Evolutionary conservation across 2,797 vertebrate species (phyloP).

Genomic region (Manis crassicaudata): DNA sequence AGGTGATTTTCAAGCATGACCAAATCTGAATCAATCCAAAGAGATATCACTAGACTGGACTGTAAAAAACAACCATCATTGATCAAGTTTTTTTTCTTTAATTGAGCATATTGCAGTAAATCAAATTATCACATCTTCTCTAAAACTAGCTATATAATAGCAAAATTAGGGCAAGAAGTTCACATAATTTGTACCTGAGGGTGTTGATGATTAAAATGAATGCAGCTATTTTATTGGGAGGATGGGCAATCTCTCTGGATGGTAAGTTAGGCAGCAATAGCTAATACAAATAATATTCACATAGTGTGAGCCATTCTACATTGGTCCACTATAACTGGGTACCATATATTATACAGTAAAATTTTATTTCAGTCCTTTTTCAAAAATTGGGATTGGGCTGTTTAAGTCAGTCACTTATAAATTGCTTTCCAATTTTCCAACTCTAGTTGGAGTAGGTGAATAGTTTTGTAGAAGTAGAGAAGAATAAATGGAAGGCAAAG

Average conservation of each 20-base stretch:
- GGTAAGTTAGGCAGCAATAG: background rate
- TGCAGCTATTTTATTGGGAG: background rate
- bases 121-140: background rate
- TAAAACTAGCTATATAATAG: background rate
- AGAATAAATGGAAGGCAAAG: background rate
- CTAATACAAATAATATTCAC: background rate
- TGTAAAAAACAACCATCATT: background rate
- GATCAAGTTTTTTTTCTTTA: background rate
- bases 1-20: background rate
- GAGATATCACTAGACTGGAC: background rate
- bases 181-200: background rate
- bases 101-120: background rate
- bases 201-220: background rate
- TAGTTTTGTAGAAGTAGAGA: background rate
- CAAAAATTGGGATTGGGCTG: background rate
- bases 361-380: background rate
- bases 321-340: background rate
- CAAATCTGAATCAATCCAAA: background rate
- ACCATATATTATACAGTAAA: background rate
- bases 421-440: background rate
- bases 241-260: background rate
- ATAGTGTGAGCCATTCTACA: background rate
- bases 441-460: background rate
- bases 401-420: background rate
- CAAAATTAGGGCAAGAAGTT: background rate